These are phyloP conservation scores for Uropetala carovei DNA, from an alignment of 2,888 invertebrate genomes.

Conservation along the genomic window DNA sequence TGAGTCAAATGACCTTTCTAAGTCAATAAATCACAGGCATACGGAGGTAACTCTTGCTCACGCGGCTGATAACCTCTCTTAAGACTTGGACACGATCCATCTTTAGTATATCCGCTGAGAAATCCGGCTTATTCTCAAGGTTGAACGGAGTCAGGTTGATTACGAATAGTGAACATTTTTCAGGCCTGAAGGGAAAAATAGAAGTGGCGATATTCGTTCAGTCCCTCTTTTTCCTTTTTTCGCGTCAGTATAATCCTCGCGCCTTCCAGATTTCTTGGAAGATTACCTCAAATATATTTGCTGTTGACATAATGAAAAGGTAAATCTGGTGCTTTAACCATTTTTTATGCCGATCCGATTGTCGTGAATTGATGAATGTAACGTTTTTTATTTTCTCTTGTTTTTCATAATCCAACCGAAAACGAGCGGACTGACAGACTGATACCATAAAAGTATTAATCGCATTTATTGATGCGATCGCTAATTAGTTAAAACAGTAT, in stretches of 20 bases:
- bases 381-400: too few relatives aligned
- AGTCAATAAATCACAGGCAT: neutral
- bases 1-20: neutral
- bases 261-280: neutral
- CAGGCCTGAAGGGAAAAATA: neutral
- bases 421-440: too few relatives aligned
- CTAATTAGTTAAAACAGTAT: too few relatives aligned
- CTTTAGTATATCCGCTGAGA: conserved; percentile 16
- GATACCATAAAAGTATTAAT: too few relatives aligned
- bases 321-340: too few relatives aligned
- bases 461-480: too few relatives aligned
- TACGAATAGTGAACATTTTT: neutral
- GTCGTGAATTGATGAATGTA: too few relatives aligned
- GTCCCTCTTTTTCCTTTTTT: neutral
- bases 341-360: too few relatives aligned
- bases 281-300: neutral
- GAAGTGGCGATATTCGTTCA: neutral
- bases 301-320: too few relatives aligned
- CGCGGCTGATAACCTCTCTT: neutral
- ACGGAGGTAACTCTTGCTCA: neutral
- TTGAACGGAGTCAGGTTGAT: neutral
- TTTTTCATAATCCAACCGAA: too few relatives aligned
- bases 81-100: neutral
- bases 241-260: neutral
- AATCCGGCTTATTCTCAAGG: neutral